Base-by-base conservation (phyloP, 1,140 invertebrate genomes). In the Heliconius congener region DNA sequence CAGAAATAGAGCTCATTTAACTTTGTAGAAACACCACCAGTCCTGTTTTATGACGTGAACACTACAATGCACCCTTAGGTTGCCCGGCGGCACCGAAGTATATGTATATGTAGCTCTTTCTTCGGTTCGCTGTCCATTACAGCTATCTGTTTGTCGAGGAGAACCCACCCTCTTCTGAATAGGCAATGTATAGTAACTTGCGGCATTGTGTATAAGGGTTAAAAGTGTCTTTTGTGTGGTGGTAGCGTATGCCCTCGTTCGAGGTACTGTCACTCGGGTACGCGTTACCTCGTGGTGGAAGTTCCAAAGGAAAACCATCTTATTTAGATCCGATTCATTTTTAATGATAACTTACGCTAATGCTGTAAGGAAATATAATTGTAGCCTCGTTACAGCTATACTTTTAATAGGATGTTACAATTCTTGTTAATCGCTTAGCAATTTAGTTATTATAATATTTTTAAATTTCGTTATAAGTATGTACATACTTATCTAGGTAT, bases 21-120 rank as follows among this genome's bases (percentile, higher is more conserved):
- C 52, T 72, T 79, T 76, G 77, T 1, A 52, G 2, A 9, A 27
- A 66, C 66, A 8, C 16, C 27, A 80, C 80, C 78, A 84, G 85
- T 91, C 85, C 71, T 78, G 83, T 85, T 82, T 81, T 87, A 84
- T 90, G 89, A 89, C 83, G 85, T 84, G 86, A 85, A 86, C 82
- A 83, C 86, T 89, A 92, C 91, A 91, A 93, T 93, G 93, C 93
- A 93, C 93, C 91, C 91, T 93, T 89, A 92, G 90, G 90, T 89
- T 92, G 91, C 90, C 91, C 89, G 87, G 87, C 79, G 83, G 86
- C 81, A 81, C 80, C 85, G 76, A 84, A 81, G 82, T 66, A 80
- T 27, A 78, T 81, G 76, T 78, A 71, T 83, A 74, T 34, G 77
- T 78, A 76, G 55, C 16, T 11, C 42, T 80, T 39, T 46, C 37